Conservation (phyloP, 2,113 vertebrate genomes). For the Lepisosteus osseus region DNA sequence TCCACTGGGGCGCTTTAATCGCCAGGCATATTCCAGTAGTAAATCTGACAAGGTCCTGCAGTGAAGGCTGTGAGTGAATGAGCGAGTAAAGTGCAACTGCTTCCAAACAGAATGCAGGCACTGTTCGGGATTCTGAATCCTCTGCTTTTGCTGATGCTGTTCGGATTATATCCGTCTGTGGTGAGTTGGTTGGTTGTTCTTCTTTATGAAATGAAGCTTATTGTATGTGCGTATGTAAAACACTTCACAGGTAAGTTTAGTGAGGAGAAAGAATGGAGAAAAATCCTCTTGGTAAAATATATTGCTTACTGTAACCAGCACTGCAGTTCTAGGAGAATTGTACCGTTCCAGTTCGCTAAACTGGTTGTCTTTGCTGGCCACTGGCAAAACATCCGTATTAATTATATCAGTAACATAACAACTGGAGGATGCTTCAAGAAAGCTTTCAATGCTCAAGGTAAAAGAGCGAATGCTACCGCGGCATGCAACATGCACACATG, state of each 20-base stretch:
- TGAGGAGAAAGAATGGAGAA: too few species aligned
- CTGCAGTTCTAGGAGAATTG: too few species aligned
- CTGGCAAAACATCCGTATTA: too few species aligned
- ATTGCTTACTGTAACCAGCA: too few species aligned
- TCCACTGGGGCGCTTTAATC: slow-evolving; percentile 38
- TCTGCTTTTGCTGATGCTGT: slow-evolving; percentile 72
- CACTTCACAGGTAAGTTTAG: too few species aligned
- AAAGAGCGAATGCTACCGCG: too few species aligned
- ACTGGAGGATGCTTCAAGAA: not conserved
- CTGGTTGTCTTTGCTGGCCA: too few species aligned
- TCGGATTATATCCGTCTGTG: slow-evolving; percentile 82
- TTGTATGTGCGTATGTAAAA: not conserved
- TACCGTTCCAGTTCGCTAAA: too few species aligned
- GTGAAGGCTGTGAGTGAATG: slow-evolving; percentile 39
- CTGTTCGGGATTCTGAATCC: slow-evolving; percentile 71
- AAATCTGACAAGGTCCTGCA: slow-evolving; percentile 32
- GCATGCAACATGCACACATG: too few species aligned
- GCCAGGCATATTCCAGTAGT: slow-evolving; percentile 19
- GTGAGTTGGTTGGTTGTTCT: slow-evolving; percentile 62
- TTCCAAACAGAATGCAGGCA: slow-evolving; percentile 79
- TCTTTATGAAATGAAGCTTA: not conserved
- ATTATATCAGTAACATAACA: not conserved
- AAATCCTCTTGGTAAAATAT: too few species aligned
- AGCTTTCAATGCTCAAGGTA: not conserved
- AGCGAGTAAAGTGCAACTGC: slow-evolving; percentile 57